A percentile compares a stretch with the other conserved stretches of the same genome.
phyloP scores from a whole-genome alignment of 2,888 invertebrate species.

The Gryllus longicercus region DNA sequence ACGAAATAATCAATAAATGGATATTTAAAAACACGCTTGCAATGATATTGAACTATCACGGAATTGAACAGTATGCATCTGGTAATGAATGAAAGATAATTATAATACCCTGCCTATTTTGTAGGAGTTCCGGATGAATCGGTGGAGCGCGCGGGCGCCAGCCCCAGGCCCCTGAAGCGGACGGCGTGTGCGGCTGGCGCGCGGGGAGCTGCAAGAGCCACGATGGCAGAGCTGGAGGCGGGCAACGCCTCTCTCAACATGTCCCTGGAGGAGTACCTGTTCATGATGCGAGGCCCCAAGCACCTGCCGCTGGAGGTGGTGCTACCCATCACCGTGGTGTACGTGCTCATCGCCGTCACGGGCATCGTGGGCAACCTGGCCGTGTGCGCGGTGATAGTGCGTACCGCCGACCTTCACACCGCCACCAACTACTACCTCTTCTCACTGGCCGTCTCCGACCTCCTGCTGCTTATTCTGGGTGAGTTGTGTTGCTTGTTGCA shows the following conservation, averaged over 20 bases:
- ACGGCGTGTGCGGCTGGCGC: background rate
- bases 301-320: conserved; percentile 54
- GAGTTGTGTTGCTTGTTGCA: conserved; percentile 47
- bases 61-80: no score
- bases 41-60: no score
- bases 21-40: no score
- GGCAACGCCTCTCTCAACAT: background rate
- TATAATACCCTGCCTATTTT: no score
- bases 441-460: conserved; percentile 82
- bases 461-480: conserved; percentile 78
- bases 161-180: background rate
- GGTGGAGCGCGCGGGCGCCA: no score
- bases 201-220: background rate
- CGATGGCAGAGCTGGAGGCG: background rate
- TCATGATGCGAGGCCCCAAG: conserved; percentile 59
- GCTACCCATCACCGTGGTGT: conserved; percentile 62
- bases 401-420: conserved; percentile 78
- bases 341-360: conserved; percentile 74
- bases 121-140: no score
- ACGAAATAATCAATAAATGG: no score
- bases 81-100: no score
- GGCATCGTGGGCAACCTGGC: conserved; percentile 80
- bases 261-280: conserved; percentile 58
- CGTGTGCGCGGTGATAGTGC: conserved; percentile 80
- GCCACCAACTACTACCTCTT: conserved; percentile 90